These are phyloP conservation scores for Leucophora obtusa DNA, from an alignment of 2,888 invertebrate genomes.

Conservation along the genomic window DNA sequence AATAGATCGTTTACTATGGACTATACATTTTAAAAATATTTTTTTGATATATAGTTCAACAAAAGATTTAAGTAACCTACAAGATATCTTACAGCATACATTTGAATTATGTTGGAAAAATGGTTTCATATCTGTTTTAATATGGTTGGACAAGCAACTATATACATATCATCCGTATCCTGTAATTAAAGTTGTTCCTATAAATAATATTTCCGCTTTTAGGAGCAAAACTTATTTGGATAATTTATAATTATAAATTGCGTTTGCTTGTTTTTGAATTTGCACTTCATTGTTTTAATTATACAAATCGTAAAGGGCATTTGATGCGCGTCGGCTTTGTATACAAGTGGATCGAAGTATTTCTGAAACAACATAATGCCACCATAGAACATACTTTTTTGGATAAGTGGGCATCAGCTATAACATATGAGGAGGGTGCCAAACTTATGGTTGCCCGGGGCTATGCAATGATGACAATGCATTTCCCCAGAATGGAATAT, in stretches of 20 bases:
- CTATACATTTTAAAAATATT: conserved; percentile 40
- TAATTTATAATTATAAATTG: conserved; percentile 65
- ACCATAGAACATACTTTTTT: conserved; percentile 9
- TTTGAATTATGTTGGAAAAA: conserved; percentile 67
- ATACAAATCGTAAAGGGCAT: conserved; percentile 52
- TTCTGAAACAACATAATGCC: conserved; percentile 68
- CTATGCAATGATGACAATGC: background rate
- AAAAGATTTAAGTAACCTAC: too few species aligned
- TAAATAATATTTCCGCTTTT: conserved; percentile 56
- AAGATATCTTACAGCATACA: background rate
- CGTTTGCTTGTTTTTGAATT: conserved; percentile 34
- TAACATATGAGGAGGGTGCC: too few species aligned
- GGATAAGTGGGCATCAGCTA: background rate
- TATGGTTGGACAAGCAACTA: conserved; percentile 45
- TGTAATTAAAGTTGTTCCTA: conserved; percentile 35
- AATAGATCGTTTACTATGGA: conserved; percentile 45
- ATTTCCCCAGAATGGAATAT: background rate
- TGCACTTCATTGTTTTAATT: conserved; percentile 50
- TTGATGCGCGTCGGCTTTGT: conserved; percentile 67
- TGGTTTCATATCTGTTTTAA: conserved; percentile 67
- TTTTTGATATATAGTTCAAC: background rate
- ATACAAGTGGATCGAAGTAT: conserved; percentile 64
- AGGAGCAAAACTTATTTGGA: conserved; percentile 36
- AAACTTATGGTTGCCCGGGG: too few species aligned
- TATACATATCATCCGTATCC: conserved; percentile 69